Base-by-base conservation (phyloP, 2,888 invertebrate genomes). In the Lissonota sp. region DNA sequence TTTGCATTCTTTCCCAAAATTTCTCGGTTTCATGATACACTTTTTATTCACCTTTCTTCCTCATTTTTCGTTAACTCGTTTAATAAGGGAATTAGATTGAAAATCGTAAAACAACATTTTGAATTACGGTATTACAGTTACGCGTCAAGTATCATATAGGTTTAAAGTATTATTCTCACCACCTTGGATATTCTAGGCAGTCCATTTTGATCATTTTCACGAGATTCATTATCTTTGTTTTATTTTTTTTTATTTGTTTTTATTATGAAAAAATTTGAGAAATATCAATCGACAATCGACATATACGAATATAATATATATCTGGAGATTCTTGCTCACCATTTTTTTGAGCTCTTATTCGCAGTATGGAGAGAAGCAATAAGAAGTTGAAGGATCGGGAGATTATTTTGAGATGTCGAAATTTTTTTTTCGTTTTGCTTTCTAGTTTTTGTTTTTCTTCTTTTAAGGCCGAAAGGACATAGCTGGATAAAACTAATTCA, bases 1-100 rank as follows among this genome's bases (percentile, higher is more conserved):
- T 12, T 55, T 74, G 12, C 40, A 8, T 74, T 78, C 12, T 64
- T 69, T 78, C 75, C 80, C 71, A 82, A 78, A 82, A 74, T 74
- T 71, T 75, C 57, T 75, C 81, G 78, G 78, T 49, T 53, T 14
- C 6, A 53, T 60, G 42, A 46, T 67, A 8, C 26, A 26, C 63
- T 16, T 39, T 70, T n/a, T 63, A 62, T 42, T 60, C 66, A 3
- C 55, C 55, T 12, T 62, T 26, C 12, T 78, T 72, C 67, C 1
- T 67, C n/a, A 37, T 12, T 10, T 67, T 44, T 67, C 51, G 16
- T 71, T 79, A 8, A 80, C 46, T 63, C 69, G 67, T 72, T 72
- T 62, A 26, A 74, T 66, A 53, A 14, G 55, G 70, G 66, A 40
- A 74, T 82, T 75, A 71, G 60, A 57, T 74, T 72, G 60, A 40